Base-by-base conservation (phyloP, 2,888 invertebrate genomes). In the Anoplius nigerrimus region DNA sequence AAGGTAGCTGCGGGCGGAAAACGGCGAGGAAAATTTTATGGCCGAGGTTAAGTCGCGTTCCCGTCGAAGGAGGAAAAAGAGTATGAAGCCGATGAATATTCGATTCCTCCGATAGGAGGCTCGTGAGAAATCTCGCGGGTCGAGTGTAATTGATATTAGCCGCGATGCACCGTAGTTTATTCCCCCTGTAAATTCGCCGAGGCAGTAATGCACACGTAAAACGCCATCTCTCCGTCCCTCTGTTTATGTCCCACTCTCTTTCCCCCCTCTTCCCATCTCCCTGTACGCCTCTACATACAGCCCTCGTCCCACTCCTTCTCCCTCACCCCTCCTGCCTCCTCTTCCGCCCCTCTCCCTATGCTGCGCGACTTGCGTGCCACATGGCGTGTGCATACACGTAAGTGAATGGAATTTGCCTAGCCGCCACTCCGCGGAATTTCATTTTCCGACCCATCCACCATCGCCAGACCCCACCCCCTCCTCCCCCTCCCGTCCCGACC, bases 361-460 rank as follows among this genome's bases (percentile, higher is more conserved):
- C 34, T 1, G 34, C 34, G 11, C 34, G 34, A 34, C 45, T 42
- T n/a, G 42, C n/a, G 18, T 48, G 48, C 48, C 48, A 57, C 64
- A 66, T 65, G 70, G 75, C 57, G 62, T 66, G 69, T 70, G 65
- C 71, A 62, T 65, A 64, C 67, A 79, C 71, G 69, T 71, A 76
- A 78, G 74, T 69, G 78, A 78, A 75, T 78, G 79, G 79, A 78
- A 78, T 78, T 78, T 66, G 71, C 72, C 64, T 64, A 64, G 66
- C 59, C 60, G 63, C 51, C 71, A 69, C 73, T 73, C 72, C 76
- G 73, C 74, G 81, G 82, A 82, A 82, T 82, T 82, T 82, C 82
- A 82, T 82, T 82, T 82, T 82, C 82, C 79, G 69, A 72, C 59
- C 71, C 81, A 81, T 79, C 79, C 78, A 78, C 71, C 71, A 74